Evolutionary conservation across 2,113 vertebrate genomes (phyloP), one percentile per base, ranked within the genome.

Genomic region (Laterallus jamaicensis): DNA sequence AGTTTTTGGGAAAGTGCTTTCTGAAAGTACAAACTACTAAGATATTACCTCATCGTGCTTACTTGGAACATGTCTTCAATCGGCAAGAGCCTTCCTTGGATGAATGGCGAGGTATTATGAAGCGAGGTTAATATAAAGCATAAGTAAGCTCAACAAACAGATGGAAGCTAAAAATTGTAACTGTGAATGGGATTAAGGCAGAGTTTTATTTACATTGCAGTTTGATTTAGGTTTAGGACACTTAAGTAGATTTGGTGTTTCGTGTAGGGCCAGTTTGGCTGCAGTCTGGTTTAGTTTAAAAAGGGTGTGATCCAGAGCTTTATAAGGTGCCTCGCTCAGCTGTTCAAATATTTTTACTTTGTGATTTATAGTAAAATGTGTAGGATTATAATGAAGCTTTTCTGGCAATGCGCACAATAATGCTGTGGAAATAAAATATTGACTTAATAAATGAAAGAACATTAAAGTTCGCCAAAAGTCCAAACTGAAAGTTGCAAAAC

Each of bases 271-370:
- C 88, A 94, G 86, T 73, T 86, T 75, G 89, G 91, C 88, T 86
- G 35, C 86, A 94, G 86, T 89, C 91, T 96, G 92, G 54, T 96
- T 97, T 97, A 91, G 92, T 97, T 97, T 97, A 88, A 76, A 92
- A 92, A 97, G 95, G 96, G 97, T 97, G 96, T 97, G 95, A 98
- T 93, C 93, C 70, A 66, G 85, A 60, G 89, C 80, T 98, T 97
- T 97, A 94, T 92, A 96, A 96, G 88, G 96, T 96, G 82, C 96
- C 97, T 97, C 90, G 91, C 95, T 85, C 98, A 97, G 97, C 98
- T 98, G 98, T 97, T 97, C 96, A 98, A 98, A 98, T 97, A 97
- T 96, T 98, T 98, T 98, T 96, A 96, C 96, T 97, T 97, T 93
- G 92, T 96, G 94, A 97, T 97, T 98, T 97, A 90, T 96, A 96